Base-by-base conservation (phyloP, 2,888 invertebrate species). In the Elgonia sp. region DNA sequence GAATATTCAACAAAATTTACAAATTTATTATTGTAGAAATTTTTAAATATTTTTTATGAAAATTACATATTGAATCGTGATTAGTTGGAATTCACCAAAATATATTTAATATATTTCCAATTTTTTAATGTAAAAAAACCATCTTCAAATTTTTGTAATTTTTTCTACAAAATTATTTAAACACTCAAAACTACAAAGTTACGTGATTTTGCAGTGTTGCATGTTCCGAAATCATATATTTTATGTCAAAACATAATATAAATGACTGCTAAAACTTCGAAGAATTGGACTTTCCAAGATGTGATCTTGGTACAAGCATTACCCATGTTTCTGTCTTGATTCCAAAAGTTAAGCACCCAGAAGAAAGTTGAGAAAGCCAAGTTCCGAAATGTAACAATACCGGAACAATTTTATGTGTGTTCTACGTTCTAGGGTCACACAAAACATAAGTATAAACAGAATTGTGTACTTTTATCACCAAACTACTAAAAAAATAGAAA, bases 371-470 rank as follows among this genome's bases (percentile, higher is more conserved):
- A 29, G 46, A 39, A 79, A 79, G 55, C 46, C 18, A 37, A 57
- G 57, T 75, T 42, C 42, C 42, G 39, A 76, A 57, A 62, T 29
- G 20, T 82, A 77, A 80, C 86, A 89, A 55, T 84, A 87, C 62
- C 57, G 67, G 63, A 73, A 89, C 86, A 82, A 80, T 84, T 90
- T 82, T 79, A 14, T 79, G 60, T 69, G 46, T 46, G 65, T 65
- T 55, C 37, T 63, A 21, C 63, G 29, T 65, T 55, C 37, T 63
- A 21, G 39, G n/a, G 57, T 29, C n/a, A 60, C 53, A 55, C 21
- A n/a, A n/a, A n/a, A n/a, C n/a, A n/a, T n/a, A n/a, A n/a, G 39
- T 40, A 77, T 67, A 53, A 77, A 40, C 40, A 55, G 55, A 77
- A 77, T 55, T 69, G 40, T 20, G 60, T 69, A 29, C 42, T 60